phyloP scores from a whole-genome alignment of 1,140 invertebrate genomes.

The Zaprionus lachaisei region DNA sequence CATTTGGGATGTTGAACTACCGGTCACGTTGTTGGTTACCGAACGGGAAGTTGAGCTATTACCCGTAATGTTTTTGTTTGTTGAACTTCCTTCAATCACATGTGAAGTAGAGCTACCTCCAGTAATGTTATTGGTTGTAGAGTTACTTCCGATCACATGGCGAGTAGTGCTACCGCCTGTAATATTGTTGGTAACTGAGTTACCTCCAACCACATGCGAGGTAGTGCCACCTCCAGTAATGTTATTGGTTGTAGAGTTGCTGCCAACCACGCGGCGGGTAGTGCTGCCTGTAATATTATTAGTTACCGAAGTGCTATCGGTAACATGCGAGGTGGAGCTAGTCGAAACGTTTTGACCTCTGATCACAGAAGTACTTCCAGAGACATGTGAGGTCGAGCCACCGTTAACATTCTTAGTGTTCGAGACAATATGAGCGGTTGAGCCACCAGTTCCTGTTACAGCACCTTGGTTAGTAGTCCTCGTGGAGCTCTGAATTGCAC shows the following conservation, averaged over 20 bases:
- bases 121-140: constrained; percentile 32
- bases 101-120: constrained; percentile 10
- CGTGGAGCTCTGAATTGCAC: constrained; percentile 35
- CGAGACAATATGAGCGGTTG: constrained; percentile 29
- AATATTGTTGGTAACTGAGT: constrained; percentile 34
- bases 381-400: constrained; percentile 28
- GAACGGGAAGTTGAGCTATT: constrained; percentile 21
- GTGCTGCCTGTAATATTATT: constrained; percentile 37
- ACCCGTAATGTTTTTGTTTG: constrained; percentile 33
- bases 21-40: constrained; percentile 29
- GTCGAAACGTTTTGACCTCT: constrained; percentile 3
- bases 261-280: constrained; percentile 7
- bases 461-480: constrained; percentile 41
- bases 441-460: constrained; percentile 32
- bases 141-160: constrained; percentile 2
- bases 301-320: constrained; percentile 25
- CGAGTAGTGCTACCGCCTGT: constrained; percentile 9
- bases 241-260: constrained; percentile 39
- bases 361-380: constrained; percentile 10
- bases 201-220: constrained; percentile 12
- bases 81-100: constrained; percentile 21
- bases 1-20: constrained; percentile 39
- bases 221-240: constrained; percentile 14
- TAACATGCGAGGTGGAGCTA: constrained; percentile 4
- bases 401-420: constrained; percentile 44